Conservation (phyloP, 2,888 invertebrate genomes). For the Amiota minor region DNA sequence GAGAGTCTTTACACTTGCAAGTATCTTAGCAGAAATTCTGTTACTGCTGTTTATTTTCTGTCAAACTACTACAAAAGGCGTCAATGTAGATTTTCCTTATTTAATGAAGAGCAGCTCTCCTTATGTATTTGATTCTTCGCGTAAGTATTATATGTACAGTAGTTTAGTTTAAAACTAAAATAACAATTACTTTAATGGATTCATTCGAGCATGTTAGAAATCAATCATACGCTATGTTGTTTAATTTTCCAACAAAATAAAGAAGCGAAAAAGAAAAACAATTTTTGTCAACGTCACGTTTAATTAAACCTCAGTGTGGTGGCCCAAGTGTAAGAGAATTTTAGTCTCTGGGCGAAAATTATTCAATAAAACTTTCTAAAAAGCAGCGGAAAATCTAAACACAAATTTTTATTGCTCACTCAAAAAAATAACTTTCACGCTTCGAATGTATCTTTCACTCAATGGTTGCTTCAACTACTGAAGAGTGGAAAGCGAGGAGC, state of each 20-base stretch:
- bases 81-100: neutral
- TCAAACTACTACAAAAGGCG: neutral
- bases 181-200: neutral
- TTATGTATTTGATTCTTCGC: neutral
- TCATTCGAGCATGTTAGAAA: neutral
- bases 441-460: neutral
- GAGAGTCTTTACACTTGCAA: neutral
- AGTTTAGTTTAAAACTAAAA: neutral
- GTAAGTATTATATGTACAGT: neutral
- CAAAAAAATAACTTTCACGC: neutral
- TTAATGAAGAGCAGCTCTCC: neutral
- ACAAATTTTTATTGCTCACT: conserved; percentile 10
- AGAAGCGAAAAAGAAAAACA: neutral
- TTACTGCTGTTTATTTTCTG: neutral
- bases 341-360: neutral
- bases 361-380: conserved; percentile 6
- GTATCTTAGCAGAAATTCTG: too few species aligned
- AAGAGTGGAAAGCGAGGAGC: conserved; percentile 41
- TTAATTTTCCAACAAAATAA: neutral
- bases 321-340: too few species aligned
- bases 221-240: neutral
- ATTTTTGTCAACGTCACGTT: conserved; percentile 20
- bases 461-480: neutral
- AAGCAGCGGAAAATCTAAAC: conserved; percentile 3
- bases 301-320: conserved; percentile 13